A percentile compares a stretch with the other conserved stretches of the same genome.
Evolutionary conservation across 1,140 invertebrate species (phyloP).

Genomic region (Holcopasites calliopsidis): DNA sequence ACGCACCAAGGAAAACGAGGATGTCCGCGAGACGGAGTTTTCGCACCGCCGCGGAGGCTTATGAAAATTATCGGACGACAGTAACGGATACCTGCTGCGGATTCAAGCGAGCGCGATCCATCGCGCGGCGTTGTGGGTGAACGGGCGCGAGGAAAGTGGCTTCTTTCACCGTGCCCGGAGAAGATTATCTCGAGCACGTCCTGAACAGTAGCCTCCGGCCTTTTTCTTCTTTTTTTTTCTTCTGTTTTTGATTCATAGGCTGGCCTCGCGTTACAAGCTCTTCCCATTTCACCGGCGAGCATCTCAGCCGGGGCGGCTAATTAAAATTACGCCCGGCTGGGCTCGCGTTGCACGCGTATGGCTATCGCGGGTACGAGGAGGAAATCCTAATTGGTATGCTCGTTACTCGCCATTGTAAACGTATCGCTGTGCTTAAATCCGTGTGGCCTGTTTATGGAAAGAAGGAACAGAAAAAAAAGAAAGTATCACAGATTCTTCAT

Average conservation of each 20-base stretch:
- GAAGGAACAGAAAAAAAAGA: not conserved
- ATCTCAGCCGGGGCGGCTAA: slow-evolving; percentile 7
- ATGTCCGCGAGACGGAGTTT: not conserved
- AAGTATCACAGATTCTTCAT: not conserved
- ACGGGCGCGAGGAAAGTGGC: slow-evolving; percentile 36
- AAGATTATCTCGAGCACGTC: slow-evolving; percentile 37
- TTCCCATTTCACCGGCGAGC: not conserved
- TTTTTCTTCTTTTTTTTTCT: too few species aligned
- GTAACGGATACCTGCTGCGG: slow-evolving; percentile 1
- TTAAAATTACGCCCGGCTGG: slow-evolving; percentile 42
- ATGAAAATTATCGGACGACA: slow-evolving; percentile 11
- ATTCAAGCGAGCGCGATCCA: slow-evolving; percentile 34
- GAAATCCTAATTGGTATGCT: slow-evolving; percentile 40
- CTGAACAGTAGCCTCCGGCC: slow-evolving; percentile 32
- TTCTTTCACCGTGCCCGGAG: slow-evolving; percentile 21
- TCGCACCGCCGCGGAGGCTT: not conserved
- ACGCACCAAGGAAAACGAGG: not conserved
- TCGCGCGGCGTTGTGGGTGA: slow-evolving; percentile 23
- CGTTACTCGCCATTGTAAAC: slow-evolving; percentile 12
- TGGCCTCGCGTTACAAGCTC: slow-evolving; percentile 34
- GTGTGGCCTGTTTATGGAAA: not conserved
- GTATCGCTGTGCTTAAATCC: slow-evolving; percentile 9
- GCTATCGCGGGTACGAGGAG: slow-evolving; percentile 18
- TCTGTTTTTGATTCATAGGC: slow-evolving; percentile 50
- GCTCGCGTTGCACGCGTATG: not conserved